A percentile compares a stretch with the other conserved stretches of the same genome.
Evolutionary conservation across 2,797 vertebrate species (phyloP).

Genomic region (Muscicapa striata): DNA sequence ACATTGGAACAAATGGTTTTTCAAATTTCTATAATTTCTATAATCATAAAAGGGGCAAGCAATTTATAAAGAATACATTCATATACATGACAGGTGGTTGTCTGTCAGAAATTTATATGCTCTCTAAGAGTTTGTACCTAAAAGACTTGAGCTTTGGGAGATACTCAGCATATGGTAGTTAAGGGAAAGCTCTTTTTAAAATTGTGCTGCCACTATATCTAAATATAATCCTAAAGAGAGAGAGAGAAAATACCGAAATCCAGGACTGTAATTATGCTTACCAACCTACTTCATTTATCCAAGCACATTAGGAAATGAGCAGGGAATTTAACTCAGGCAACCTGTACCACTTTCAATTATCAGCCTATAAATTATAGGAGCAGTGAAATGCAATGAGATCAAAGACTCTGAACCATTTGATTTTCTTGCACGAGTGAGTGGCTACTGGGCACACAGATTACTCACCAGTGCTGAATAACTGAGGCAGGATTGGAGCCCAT

Average conservation of each 20-base stretch:
- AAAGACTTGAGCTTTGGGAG: constrained; percentile 17
- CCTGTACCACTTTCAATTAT: constrained; percentile 33
- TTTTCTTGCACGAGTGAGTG: constrained; percentile 53
- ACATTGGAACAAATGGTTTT: not conserved
- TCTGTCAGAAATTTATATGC: not conserved
- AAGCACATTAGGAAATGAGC: constrained; percentile 27
- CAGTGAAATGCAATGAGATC: constrained; percentile 60
- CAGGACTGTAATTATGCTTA: constrained; percentile 37
- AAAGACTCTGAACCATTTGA: constrained; percentile 48
- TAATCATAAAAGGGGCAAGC: not conserved
- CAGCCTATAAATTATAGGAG: constrained; percentile 49
- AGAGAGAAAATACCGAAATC: not conserved
- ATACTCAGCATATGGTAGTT: constrained; percentile 20
- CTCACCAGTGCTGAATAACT: constrained; percentile 50
- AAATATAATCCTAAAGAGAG: constrained; percentile 40
- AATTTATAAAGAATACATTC: not conserved
- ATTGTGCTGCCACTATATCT: constrained; percentile 20
- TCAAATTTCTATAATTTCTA: not conserved
- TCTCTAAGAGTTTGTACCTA: not conserved
- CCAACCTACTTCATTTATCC: constrained; percentile 38
- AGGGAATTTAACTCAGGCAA: not conserved
- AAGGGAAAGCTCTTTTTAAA: constrained; percentile 34
- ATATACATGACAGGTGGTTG: constrained; percentile 1
- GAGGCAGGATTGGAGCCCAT: constrained; percentile 20
- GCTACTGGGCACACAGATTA: constrained; percentile 44